Evolutionary conservation across 2,113 vertebrate genomes (phyloP).

Genomic region (Spizaetus ornatus): DNA sequence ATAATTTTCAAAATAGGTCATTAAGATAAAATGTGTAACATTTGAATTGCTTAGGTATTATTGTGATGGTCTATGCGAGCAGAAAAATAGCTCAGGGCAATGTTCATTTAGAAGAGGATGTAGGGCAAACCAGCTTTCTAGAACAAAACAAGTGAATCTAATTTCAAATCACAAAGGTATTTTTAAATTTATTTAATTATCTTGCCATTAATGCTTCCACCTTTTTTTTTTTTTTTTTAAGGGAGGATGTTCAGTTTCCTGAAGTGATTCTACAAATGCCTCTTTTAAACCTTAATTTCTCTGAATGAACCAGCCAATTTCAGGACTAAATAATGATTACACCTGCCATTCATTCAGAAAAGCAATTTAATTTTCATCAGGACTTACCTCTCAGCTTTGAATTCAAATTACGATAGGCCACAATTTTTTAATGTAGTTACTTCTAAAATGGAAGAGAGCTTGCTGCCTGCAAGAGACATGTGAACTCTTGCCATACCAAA

Average conservation of each 20-base stretch:
- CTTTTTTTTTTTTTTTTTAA: not conserved
- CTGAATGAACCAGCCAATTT: not conserved
- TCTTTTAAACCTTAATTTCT: conserved; percentile 27
- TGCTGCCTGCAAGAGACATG: not conserved
- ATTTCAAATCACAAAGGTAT: not conserved
- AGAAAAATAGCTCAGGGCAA: not conserved
- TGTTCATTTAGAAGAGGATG: not conserved
- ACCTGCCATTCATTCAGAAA: conserved; percentile 31
- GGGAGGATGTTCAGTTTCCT: not conserved
- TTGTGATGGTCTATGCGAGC: not conserved
- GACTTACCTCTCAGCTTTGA: not conserved
- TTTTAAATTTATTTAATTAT: conserved; percentile 32
- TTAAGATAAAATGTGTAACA: not conserved
- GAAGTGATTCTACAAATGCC: not conserved
- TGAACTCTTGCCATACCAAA: not conserved
- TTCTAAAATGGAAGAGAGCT: not conserved
- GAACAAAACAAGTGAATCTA: not conserved
- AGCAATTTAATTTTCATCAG: conserved; percentile 35
- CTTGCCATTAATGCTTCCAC: not conserved
- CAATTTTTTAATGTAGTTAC: not conserved
- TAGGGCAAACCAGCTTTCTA: not conserved
- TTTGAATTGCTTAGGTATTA: not conserved
- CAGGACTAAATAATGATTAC: not conserved
- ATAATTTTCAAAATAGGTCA: not conserved
- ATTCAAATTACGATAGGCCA: conserved; percentile 27